phyloP scores from a whole-genome alignment of 2,888 invertebrate species.

The Ennomos quercinarius region DNA sequence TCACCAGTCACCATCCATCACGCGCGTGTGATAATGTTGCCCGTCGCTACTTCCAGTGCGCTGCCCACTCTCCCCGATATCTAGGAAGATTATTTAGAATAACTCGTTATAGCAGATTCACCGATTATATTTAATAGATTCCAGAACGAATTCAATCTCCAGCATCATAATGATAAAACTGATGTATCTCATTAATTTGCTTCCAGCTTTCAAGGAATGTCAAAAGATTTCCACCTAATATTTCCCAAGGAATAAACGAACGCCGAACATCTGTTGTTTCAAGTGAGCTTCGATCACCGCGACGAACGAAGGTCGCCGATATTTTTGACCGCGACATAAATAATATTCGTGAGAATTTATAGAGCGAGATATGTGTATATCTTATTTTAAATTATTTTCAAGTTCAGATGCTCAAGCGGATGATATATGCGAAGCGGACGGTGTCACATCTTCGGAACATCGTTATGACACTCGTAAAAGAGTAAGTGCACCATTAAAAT shows the following conservation, averaged over 20 bases:
- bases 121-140: too few relatives aligned
- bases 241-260: conserved; percentile 8
- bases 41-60: too few relatives aligned
- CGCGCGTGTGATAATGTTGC: too few relatives aligned
- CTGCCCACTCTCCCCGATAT: background rate
- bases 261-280: conserved; percentile 27
- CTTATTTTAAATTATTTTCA: conserved; percentile 30
- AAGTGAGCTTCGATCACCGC: conserved; percentile 25
- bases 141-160: background rate
- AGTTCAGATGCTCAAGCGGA: conserved; percentile 28
- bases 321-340: conserved; percentile 37
- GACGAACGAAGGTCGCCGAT: conserved; percentile 39
- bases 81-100: too few relatives aligned
- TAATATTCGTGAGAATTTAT: conserved; percentile 31
- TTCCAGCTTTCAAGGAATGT: conserved; percentile 5
- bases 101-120: too few relatives aligned
- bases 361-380: conserved; percentile 23
- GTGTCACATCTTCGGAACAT: conserved; percentile 11
- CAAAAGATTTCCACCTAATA: conserved; percentile 8
- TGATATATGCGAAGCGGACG: conserved; percentile 26
- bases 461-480: conserved; percentile 17
- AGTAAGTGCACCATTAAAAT: conserved; percentile 19
- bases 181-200: conserved; percentile 13
- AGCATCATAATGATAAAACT: conserved; percentile 5
- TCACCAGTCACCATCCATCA: conserved; percentile 11